Percentiles rank a stretch among this genome's conserved stretches.
Evolutionary conservation across 2,888 invertebrate genomes (phyloP).

Genomic region (Brachycybe producta): DNA sequence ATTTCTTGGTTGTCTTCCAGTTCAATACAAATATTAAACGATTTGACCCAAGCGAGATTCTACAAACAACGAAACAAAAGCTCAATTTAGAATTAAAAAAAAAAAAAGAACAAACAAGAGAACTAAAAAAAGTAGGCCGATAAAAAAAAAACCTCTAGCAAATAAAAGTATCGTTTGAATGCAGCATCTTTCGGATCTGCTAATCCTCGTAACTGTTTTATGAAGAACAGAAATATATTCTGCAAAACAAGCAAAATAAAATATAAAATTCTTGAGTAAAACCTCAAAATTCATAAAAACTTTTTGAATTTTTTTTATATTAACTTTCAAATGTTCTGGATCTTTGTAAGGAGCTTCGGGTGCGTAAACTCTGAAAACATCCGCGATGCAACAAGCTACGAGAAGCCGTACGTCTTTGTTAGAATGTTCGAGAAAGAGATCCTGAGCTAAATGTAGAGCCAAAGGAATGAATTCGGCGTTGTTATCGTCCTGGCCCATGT

Average conservation of each 20-base stretch:
- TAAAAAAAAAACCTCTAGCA: slow-evolving; percentile 53
- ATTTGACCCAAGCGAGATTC: slow-evolving; percentile 93
- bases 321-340: slow-evolving; percentile 70
- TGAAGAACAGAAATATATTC: slow-evolving; percentile 66
- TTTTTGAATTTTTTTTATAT: slow-evolving; percentile 11
- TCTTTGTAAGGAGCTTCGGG: slow-evolving; percentile 97
- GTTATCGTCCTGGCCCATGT: slow-evolving; percentile 86
- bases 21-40: slow-evolving; percentile 97
- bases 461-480: slow-evolving; percentile 82
- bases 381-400: slow-evolving; percentile 94
- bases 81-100: neutral
- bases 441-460: slow-evolving; percentile 82
- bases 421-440: slow-evolving; percentile 75
- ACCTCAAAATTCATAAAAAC: neutral
- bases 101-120: neutral
- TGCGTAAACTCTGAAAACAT: slow-evolving; percentile 89
- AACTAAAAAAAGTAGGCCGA: slow-evolving; percentile 4
- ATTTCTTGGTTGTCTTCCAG: slow-evolving; percentile 94
- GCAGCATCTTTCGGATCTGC: slow-evolving; percentile 94
- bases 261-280: too few species aligned
- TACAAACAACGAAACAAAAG: slow-evolving; percentile 24
- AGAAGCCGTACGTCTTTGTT: slow-evolving; percentile 86
- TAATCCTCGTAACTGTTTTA: slow-evolving; percentile 80
- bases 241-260: slow-evolving; percentile 3
- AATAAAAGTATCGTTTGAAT: slow-evolving; percentile 93